A percentile compares a stretch with the other conserved stretches of the same genome.
These are phyloP conservation scores for Isotomurus palustris DNA, from an alignment of 2,888 invertebrate species.

Conservation along the genomic window DNA sequence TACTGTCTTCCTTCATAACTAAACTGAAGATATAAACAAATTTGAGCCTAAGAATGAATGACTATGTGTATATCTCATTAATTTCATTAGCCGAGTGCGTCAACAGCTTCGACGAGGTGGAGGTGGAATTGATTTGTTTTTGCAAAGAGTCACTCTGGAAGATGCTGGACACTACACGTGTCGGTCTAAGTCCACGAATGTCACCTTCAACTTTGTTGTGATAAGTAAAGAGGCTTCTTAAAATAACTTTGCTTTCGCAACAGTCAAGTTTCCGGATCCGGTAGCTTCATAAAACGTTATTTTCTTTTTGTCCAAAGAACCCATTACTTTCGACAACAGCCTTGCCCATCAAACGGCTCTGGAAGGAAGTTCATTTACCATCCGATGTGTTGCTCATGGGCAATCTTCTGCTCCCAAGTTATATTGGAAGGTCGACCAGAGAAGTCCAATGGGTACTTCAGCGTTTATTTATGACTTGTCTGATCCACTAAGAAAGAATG, in stretches of 20 bases:
- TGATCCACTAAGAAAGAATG: not conserved
- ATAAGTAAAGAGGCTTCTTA: conserved; percentile 24
- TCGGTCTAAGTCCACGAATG: conserved; percentile 16
- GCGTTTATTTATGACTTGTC: not conserved
- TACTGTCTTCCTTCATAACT: too few relatives aligned
- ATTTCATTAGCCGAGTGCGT: conserved; percentile 22
- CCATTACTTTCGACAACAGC: conserved; percentile 34
- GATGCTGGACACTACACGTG: conserved; percentile 27
- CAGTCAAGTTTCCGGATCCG: not conserved
- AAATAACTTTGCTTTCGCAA: not conserved
- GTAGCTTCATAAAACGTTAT: not conserved
- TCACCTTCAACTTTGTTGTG: conserved; percentile 30
- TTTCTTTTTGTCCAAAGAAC: conserved; percentile 14
- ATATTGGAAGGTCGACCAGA: conserved; percentile 37
- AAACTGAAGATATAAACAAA: too few relatives aligned
- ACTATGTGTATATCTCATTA: too few relatives aligned
- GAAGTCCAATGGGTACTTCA: conserved; percentile 35
- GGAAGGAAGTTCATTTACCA: conserved; percentile 29
- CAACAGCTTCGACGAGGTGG: conserved; percentile 34
- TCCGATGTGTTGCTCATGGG: conserved; percentile 31
- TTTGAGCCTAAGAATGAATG: too few relatives aligned
- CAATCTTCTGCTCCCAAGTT: conserved; percentile 34
- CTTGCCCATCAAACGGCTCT: conserved; percentile 33
- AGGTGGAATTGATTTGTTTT: conserved; percentile 33
- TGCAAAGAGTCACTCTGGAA: conserved; percentile 28